These are phyloP conservation scores for Schizotus pectinicornis DNA, from an alignment of 2,888 invertebrate genomes.

Conservation along the genomic window DNA sequence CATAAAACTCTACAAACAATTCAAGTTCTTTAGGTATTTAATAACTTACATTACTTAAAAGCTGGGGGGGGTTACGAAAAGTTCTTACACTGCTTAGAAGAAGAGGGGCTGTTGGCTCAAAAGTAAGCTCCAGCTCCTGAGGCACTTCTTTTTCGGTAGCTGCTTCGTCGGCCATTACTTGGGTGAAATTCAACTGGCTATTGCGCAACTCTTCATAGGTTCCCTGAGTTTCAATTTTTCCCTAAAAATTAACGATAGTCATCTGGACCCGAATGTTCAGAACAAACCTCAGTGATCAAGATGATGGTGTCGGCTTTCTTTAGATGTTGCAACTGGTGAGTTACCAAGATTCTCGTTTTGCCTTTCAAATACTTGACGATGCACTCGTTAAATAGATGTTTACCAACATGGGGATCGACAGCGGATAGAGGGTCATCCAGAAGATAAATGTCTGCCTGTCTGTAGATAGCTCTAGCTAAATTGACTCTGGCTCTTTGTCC, in stretches of 20 bases:
- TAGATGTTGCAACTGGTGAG: constrained; percentile 74
- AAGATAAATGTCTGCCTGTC: constrained; percentile 76
- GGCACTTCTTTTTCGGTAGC: constrained; percentile 43
- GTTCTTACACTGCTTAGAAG: constrained; percentile 8
- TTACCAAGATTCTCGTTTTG: constrained; percentile 71
- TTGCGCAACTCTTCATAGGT: constrained; percentile 63
- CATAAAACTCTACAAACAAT: constrained; percentile 15
- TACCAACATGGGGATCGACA: constrained; percentile 78
- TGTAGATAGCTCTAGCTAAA: constrained; percentile 78
- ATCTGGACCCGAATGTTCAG: neutral
- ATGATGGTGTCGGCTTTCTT: constrained; percentile 63
- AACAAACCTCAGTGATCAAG: constrained; percentile 61
- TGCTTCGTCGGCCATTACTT: constrained; percentile 46
- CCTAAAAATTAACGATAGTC: constrained; percentile 51
- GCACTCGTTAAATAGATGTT: constrained; percentile 77
- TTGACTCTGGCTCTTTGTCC: constrained; percentile 83
- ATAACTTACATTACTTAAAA: too few relatives aligned
- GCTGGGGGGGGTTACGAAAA: too few relatives aligned
- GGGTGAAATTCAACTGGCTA: constrained; percentile 67
- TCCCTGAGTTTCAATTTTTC: constrained; percentile 64
- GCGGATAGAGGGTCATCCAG: constrained; percentile 83
- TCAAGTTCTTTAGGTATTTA: too few relatives aligned
- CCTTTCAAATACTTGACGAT: constrained; percentile 63
- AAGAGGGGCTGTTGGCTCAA: constrained; percentile 1
- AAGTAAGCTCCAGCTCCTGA: too few relatives aligned